These are phyloP conservation scores for Eidolon dupreanum DNA, from an alignment of 2,797 vertebrate species.

Conservation along the genomic window DNA sequence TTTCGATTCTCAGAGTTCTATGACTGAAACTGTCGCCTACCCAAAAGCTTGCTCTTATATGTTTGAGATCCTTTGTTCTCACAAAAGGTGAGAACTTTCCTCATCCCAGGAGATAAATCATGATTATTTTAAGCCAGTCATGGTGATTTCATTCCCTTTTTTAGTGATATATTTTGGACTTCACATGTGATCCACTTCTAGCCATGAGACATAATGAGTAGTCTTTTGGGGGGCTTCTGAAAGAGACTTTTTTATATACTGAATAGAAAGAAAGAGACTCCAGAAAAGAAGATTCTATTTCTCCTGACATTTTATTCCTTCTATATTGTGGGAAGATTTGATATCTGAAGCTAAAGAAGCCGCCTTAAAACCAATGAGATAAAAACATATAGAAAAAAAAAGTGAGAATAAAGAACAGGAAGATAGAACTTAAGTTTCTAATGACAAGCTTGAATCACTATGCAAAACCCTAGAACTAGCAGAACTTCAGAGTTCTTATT, in stretches of 20 bases:
- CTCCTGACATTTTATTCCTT: not conserved
- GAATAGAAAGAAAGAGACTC: not conserved
- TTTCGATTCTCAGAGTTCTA: not conserved
- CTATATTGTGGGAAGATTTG: not conserved
- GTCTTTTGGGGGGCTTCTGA: not conserved
- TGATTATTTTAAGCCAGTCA: not conserved
- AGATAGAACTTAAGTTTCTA: not conserved
- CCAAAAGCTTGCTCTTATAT: not conserved
- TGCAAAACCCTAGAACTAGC: not conserved
- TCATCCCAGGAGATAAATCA: not conserved
- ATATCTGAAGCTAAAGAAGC: not conserved
- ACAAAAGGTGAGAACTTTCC: not conserved
- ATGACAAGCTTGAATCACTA: not conserved
- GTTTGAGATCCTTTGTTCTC: slow-evolving; percentile 8
- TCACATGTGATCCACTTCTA: not conserved
- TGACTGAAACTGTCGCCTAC: not conserved
- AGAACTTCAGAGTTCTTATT: not conserved
- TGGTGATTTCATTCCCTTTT: not conserved
- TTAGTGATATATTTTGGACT: not conserved
- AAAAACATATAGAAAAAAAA: not conserved
- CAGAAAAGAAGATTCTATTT: not conserved
- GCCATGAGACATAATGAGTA: not conserved
- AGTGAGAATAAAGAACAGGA: not conserved
- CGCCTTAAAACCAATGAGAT: not conserved
- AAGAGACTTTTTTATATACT: not conserved